phyloP scores from a whole-genome alignment of 2,888 invertebrate species.

The Synergus umbraculus region DNA sequence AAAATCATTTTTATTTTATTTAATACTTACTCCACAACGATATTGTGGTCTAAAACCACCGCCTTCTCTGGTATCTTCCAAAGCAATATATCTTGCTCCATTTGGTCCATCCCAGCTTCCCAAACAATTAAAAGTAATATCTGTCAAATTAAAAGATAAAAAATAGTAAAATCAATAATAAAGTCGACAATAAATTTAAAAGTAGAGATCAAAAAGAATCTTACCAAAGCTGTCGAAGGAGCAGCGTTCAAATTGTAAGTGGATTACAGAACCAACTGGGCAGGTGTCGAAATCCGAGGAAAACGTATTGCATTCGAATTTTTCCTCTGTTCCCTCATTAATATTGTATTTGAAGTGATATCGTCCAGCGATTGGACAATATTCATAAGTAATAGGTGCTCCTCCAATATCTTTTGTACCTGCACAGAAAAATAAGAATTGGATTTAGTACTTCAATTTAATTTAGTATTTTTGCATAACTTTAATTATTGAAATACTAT shows the following conservation, averaged over 20 bases:
- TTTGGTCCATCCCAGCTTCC: conserved; percentile 81
- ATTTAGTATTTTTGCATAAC: no score
- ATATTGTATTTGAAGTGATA: conserved; percentile 81
- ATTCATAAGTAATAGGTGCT: conserved; percentile 79
- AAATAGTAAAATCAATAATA: not conserved
- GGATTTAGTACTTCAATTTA: not conserved
- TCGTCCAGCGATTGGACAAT: conserved; percentile 82
- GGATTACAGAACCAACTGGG: conserved; percentile 81
- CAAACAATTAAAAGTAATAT: conserved; percentile 82
- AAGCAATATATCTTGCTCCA: conserved; percentile 80
- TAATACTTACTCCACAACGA: conserved; percentile 81
- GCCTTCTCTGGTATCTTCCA: conserved; percentile 78
- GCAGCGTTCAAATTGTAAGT: conserved; percentile 80
- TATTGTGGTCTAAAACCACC: conserved; percentile 79
- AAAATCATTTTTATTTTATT: not conserved
- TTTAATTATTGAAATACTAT: not conserved
- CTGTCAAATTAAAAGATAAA: conserved; percentile 68
- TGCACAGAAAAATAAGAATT: conserved; percentile 61
- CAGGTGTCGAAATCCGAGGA: conserved; percentile 82
- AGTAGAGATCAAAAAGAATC: conserved; percentile 49
- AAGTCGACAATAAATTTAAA: not conserved
- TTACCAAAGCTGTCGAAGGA: conserved; percentile 80
- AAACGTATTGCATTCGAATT: conserved; percentile 79
- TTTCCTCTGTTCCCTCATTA: conserved; percentile 78
- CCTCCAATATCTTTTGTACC: conserved; percentile 80